These are phyloP conservation scores for Campylomormyrus numenius DNA, from an alignment of 2,113 vertebrate species.

Conservation along the genomic window DNA sequence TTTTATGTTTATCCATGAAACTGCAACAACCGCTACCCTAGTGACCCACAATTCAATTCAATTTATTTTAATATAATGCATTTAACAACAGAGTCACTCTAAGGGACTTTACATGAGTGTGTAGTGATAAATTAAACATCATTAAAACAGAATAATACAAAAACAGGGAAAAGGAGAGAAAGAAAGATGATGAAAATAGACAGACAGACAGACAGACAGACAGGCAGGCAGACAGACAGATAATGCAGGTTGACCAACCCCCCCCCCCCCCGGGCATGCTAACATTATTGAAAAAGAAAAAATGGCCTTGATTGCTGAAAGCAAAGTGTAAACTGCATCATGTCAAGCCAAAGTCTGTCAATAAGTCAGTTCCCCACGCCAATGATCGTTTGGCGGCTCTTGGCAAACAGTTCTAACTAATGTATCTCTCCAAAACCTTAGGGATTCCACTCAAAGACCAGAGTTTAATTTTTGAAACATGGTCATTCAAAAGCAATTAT, in stretches of 20 bases:
- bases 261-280: not conserved
- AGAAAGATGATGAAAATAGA: too few species aligned
- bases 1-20: not conserved
- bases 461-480: not conserved
- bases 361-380: not conserved
- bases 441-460: not conserved
- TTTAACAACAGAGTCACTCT: not conserved
- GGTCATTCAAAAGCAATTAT: not conserved
- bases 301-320: not conserved
- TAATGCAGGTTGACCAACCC: not conserved
- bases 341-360: not conserved
- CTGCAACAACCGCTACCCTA: not conserved
- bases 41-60: not conserved
- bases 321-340: not conserved
- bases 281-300: not conserved
- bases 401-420: not conserved
- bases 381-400: not conserved
- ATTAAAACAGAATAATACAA: not conserved
- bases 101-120: not conserved
- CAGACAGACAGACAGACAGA: too few species aligned
- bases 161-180: not conserved
- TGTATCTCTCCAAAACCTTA: not conserved
- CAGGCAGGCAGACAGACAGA: not conserved
- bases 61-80: not conserved
- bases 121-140: not conserved